Evolutionary conservation across 2,888 invertebrate genomes (phyloP), one percentile per base, ranked within the genome.

Genomic region (Megalurothrips usitatus): DNA sequence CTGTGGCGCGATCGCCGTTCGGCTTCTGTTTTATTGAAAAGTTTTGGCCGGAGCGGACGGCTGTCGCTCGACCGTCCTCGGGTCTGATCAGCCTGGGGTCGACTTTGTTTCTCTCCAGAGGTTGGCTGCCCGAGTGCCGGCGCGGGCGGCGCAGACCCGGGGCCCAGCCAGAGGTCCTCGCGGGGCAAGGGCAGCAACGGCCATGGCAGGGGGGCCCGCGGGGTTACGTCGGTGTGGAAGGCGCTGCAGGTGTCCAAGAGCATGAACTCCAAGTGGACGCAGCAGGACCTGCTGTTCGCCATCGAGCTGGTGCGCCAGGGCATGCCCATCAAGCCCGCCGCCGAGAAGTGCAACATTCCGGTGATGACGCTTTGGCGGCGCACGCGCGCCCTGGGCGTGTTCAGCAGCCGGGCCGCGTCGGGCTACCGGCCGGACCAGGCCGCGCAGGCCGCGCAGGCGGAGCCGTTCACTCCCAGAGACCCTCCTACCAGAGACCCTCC

Each of bases 321-420:
- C 78, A 84, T 85, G 79, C 85, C 86, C 47, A 86, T 87, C 84
- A 87, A 87, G 83, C 86, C 86, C 26, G 86, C 86, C 10, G 86
- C 86, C 6, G 85, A 86, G 84, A 84, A 84, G 79, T 87, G 85
- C 83, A 84, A 84, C 84, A 86, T 87, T 82, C 87, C 87, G 26
- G 85, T 86, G 81, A 86, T 87, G 86, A 87, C 87, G 49, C 84
- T 87, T 81, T 86, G 87, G 86, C 84, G 87, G 78, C 85, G 86
- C 80, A 86, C 86, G 43, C 84, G 85, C 75, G 86, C 86, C 49
- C 82, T 86, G 52, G 86, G 86, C 34, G 84, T 86, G 79, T 84
- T 85, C 82, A 85, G 85, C 83, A 85, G 85, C 82, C 82, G 85
- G 19, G 85, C 85, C 78, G 82, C 82, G 78, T 75, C 34, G 58